phyloP scores from a whole-genome alignment of 2,888 invertebrate genomes.

The Formica aserva region DNA sequence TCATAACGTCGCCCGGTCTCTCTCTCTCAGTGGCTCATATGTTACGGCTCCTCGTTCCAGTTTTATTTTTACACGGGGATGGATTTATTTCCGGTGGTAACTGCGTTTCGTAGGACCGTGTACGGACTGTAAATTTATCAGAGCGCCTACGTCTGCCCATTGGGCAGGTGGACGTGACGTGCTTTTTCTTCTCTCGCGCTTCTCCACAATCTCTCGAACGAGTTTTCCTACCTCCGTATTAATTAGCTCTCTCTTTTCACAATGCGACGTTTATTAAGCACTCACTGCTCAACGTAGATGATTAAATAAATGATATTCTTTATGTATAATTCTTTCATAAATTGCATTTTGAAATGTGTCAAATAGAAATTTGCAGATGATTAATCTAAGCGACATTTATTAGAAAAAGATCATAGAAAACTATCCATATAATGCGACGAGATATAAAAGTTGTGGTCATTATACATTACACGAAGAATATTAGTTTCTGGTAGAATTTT shows the following conservation, averaged over 20 bases:
- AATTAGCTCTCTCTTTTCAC: constrained; percentile 10
- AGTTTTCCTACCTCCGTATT: constrained; percentile 1
- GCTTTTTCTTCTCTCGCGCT: constrained; percentile 12
- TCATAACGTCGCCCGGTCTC: constrained; percentile 59
- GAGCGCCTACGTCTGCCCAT: constrained; percentile 19
- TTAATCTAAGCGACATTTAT: background rate
- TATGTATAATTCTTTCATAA: background rate
- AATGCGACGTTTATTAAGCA: background rate
- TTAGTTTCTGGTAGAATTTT: background rate
- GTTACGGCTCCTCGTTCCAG: constrained; percentile 61
- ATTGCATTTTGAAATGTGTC: background rate
- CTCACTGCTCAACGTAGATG: background rate
- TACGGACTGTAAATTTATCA: constrained; percentile 60
- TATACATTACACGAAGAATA: background rate
- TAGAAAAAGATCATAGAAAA: background rate
- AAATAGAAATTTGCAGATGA: background rate
- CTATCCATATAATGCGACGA: background rate
- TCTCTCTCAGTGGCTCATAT: constrained; percentile 49
- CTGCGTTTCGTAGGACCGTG: constrained; percentile 44
- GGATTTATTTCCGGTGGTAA: constrained; percentile 66
- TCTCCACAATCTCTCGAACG: constrained; percentile 12
- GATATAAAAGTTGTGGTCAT: background rate
- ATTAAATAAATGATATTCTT: background rate
- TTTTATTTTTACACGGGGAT: constrained; percentile 66
- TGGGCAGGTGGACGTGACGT: constrained; percentile 37